Evolutionary conservation across 2,888 invertebrate genomes (phyloP).

Genomic region (Morpho achilles): DNA sequence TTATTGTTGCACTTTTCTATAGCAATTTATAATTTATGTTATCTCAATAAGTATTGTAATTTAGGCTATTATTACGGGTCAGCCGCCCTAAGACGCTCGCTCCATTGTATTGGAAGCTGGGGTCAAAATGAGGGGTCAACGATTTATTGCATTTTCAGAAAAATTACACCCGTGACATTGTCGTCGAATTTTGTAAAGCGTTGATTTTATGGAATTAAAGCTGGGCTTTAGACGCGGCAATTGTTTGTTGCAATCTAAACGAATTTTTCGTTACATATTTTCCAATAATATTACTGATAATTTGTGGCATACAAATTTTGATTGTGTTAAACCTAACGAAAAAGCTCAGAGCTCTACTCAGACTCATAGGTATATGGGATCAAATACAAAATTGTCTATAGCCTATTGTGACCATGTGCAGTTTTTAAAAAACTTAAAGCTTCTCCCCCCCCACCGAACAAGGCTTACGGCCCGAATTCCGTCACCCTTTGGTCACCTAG

Average conservation of each 20-base stretch:
- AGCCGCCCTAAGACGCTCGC: slow-evolving; percentile 61
- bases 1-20: slow-evolving; percentile 19
- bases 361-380: too few relatives aligned
- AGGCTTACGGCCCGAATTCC: too few relatives aligned
- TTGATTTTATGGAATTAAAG: slow-evolving; percentile 24
- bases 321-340: too few relatives aligned
- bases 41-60: slow-evolving; percentile 69
- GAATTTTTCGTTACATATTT: too few relatives aligned
- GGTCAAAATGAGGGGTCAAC: slow-evolving; percentile 74
- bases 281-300: too few relatives aligned
- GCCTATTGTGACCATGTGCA: too few relatives aligned
- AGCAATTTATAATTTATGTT: slow-evolving; percentile 71
- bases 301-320: too few relatives aligned
- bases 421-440: too few relatives aligned
- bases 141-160: slow-evolving; percentile 61
- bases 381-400: too few relatives aligned
- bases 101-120: slow-evolving; percentile 48
- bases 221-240: slow-evolving; percentile 1
- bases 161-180: slow-evolving; percentile 55
- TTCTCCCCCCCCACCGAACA: too few relatives aligned
- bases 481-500: too few relatives aligned
- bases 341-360: too few relatives aligned
- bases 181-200: slow-evolving; percentile 39
- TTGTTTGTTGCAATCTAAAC: background rate
- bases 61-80: slow-evolving; percentile 69